Evolutionary conservation across 2,888 invertebrate species (phyloP), one percentile per base, ranked within the genome.

Genomic region (Acholoe squamosa): DNA sequence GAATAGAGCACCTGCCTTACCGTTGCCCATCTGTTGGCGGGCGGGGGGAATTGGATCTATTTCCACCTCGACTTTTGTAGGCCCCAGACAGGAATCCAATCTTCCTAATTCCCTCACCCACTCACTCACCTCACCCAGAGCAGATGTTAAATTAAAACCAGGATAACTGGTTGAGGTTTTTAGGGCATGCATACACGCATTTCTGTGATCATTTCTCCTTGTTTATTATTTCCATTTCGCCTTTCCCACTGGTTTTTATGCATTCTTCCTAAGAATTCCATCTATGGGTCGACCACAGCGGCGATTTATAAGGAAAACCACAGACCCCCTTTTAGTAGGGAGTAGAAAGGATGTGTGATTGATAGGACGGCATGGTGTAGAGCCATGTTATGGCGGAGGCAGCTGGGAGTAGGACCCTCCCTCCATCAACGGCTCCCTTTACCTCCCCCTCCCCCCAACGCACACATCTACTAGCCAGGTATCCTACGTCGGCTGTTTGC

Each of bases 131-230:
- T n/a, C 61, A 61, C 1, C 61, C 61, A 3, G 61, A n/a, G 61
- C n/a, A 61, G 61, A 61, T 61, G n/a, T n/a, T 19, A n/a, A 61
- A n/a, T 61, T 61, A 19, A 61, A n/a, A 14, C 61, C 61, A 61
- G n/a, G 7, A 61, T 61, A 61, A 61, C 19, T 61, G n/a, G 61
- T n/a, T 7, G 61, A 12, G n/a, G 61, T 61, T 43, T 43, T 61
- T 61, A 61, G 61, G 61, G 61, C 61, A n/a, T n/a, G 61, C 61
- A 61, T n/a, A 61, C 61, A 61, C 61, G 61, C 61, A 61, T n/a
- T 61, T 61, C 61, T 19, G 61, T n/a, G 19, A 61, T 61, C 22
- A 61, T 61, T 61, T 61, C 61, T 19, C 22, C 61, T 19, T 7
- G 12, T 61, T 61, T 61, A 43, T 43, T 43, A 43, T 43, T 43